Base-by-base conservation (phyloP, 2,797 vertebrate genomes). In the Thunnus albacares region DNA sequence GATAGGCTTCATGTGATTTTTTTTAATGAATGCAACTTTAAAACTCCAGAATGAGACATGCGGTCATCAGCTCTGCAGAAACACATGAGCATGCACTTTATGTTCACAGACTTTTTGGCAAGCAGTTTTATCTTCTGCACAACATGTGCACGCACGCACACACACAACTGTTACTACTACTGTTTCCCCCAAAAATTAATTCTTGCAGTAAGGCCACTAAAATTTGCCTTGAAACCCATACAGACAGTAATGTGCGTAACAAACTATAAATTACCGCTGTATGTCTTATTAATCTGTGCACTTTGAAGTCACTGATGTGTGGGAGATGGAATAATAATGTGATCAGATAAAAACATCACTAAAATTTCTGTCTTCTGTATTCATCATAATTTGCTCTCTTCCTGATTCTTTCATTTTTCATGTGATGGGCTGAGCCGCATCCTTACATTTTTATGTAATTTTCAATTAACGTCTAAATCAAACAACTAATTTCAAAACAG, bases 311-410 rank as follows among this genome's bases (percentile, higher is more conserved):
- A 53, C 26, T 35, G 68, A 72, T 70, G 59, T 68, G 59, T 72
- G 64, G 18, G 60, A 80, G 38, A 79, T 73, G 30, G 28, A 38
- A 68, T 67, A 59, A 69, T 47, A 62, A 58, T 35, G 57, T 18
- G 33, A 83, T 86, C 73, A 65, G 75, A 88, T 78, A 57, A 87
- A 81, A 75, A 33, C 11, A 52, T 15, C 0, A 20, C 10, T 7
- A 3, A 35, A 74, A 66, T 20, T 70, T 55, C 53, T 55, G 18
- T 33, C 20, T 30, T 43, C 55, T 55, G 18, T 24, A 28, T 43
- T 43, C n/a, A 1, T 58, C n/a, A 70, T 81, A 24, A 30, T 60
- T 65, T 64, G 63, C 45, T 73, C 33, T 26, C 7, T 30, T 59
- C 24, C 30, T 22, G 4, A 43, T 66, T 74, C 10, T 67, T 72